Evolutionary conservation across 2,113 vertebrate genomes (phyloP).

Genomic region (Sebastes fasciatus): DNA sequence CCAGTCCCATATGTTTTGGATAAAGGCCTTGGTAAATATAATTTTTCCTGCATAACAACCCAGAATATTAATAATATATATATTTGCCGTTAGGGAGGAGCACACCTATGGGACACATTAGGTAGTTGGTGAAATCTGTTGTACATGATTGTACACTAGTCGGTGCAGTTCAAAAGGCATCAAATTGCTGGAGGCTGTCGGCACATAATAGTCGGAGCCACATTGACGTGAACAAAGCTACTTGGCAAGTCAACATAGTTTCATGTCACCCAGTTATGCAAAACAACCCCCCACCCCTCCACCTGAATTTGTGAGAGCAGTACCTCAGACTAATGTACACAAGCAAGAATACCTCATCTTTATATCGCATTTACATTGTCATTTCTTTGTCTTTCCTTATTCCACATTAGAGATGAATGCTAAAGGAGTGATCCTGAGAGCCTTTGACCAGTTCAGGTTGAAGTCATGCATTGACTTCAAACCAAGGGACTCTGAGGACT

Average conservation of each 20-base stretch:
- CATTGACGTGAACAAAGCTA: neutral
- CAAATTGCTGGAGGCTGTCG: neutral
- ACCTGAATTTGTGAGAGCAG: neutral
- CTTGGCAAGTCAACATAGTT: neutral
- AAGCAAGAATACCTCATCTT: neutral
- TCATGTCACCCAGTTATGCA: neutral
- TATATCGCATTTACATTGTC: neutral
- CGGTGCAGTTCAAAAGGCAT: neutral
- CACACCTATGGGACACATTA: no score
- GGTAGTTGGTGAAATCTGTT: neutral
- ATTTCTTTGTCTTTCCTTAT: neutral
- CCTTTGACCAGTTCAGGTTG: constrained; percentile 89
- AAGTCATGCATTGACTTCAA: constrained; percentile 93
- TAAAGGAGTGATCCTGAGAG: constrained; percentile 88
- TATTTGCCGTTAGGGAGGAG: neutral
- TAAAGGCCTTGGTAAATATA: constrained; percentile 54
- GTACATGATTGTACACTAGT: neutral
- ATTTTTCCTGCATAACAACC: fast-evolving
- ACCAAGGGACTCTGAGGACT: constrained; percentile 81
- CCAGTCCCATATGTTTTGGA: constrained; percentile 61
- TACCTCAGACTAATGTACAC: neutral
- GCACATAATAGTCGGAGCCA: neutral
- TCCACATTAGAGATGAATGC: constrained; percentile 86
- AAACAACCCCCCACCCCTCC: neutral
- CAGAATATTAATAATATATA: neutral